These are phyloP conservation scores for Actias luna DNA, from an alignment of 2,888 invertebrate genomes.

Conservation along the genomic window DNA sequence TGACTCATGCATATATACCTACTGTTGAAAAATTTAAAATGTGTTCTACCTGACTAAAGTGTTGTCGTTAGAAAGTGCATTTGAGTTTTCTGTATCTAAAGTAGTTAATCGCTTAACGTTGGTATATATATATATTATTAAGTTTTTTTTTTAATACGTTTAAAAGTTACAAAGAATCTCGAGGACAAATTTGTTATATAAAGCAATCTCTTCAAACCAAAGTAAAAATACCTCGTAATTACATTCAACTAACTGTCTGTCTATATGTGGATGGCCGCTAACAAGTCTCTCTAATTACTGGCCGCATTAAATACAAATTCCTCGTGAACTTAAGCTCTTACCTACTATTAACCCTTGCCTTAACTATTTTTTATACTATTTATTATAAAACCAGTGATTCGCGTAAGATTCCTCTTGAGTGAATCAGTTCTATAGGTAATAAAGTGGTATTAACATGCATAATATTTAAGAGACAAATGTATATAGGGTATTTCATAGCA, in stretches of 20 bases:
- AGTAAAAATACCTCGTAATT: neutral
- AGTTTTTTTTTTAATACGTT: no score
- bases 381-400: neutral
- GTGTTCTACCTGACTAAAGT: neutral
- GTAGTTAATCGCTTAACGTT: neutral
- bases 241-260: neutral
- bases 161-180: no score
- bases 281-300: neutral
- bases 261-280: neutral
- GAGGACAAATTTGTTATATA: no score
- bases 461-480: neutral
- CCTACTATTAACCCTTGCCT: neutral
- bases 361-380: neutral
- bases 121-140: no score
- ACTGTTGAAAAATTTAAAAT: neutral
- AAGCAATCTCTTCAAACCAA: neutral
- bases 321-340: neutral
- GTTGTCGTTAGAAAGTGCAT: neutral
- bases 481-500: neutral
- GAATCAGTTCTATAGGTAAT: neutral
- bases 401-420: neutral
- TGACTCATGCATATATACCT: neutral
- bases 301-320: neutral
- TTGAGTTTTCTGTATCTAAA: neutral
- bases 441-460: neutral